These are phyloP conservation scores for Bufo gargarizans DNA, from an alignment of 2,113 vertebrate species.

Conservation along the genomic window DNA sequence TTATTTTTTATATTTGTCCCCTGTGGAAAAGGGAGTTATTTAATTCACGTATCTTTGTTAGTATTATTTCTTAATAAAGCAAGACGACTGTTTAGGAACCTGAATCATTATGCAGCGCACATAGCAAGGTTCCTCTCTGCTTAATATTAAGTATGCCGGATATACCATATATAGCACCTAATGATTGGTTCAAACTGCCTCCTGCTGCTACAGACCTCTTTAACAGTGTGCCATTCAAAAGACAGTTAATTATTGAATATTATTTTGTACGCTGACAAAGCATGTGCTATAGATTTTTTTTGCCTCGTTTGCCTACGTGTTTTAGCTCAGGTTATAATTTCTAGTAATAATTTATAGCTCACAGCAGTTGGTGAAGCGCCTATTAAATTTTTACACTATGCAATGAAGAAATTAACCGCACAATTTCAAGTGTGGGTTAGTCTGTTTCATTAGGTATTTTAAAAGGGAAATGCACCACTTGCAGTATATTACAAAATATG, in stretches of 20 bases:
- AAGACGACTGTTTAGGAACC: slow-evolving; percentile 15
- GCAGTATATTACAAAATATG: not conserved
- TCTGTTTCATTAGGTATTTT: slow-evolving; percentile 28
- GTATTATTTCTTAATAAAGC: not conserved
- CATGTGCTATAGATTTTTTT: slow-evolving; percentile 54
- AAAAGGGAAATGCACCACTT: not conserved
- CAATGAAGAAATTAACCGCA: slow-evolving; percentile 54
- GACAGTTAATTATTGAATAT: slow-evolving; percentile 58
- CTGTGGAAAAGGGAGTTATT: not conserved
- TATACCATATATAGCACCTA: slow-evolving; percentile 57
- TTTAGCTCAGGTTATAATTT: slow-evolving; percentile 56
- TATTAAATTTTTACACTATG: slow-evolving; percentile 58
- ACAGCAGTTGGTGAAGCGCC: slow-evolving; percentile 57
- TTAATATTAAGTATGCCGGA: slow-evolving; percentile 56
- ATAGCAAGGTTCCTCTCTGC: slow-evolving; percentile 40
- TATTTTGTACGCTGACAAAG: slow-evolving; percentile 58
- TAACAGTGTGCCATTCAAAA: slow-evolving; percentile 54
- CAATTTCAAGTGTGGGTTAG: slow-evolving; percentile 39
- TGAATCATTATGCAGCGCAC: slow-evolving; percentile 3
- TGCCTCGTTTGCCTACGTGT: slow-evolving; percentile 38
- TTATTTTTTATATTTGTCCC: not conserved
- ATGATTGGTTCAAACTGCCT: slow-evolving; percentile 51
- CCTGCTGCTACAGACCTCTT: slow-evolving; percentile 52
- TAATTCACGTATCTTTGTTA: not conserved
- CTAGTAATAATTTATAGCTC: slow-evolving; percentile 59